Percentiles rank a stretch among this genome's conserved stretches.
Evolutionary conservation across 2,888 invertebrate genomes (phyloP).

Genomic region (Gari tellinella): DNA sequence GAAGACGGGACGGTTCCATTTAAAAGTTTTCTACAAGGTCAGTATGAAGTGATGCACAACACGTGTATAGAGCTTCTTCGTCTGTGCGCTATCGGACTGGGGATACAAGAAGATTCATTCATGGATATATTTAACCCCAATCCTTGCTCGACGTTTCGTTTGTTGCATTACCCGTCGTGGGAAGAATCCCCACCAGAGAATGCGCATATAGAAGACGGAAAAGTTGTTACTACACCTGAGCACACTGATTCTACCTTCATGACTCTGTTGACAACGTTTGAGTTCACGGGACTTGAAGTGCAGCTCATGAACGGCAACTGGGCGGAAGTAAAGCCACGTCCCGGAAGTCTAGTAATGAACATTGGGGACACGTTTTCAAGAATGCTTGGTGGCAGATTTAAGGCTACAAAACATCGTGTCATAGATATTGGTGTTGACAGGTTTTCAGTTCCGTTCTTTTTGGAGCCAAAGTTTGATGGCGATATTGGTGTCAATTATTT

Average conservation of each 20-base stretch:
- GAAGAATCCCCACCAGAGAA: slow-evolving; percentile 42
- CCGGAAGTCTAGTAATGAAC: slow-evolving; percentile 65
- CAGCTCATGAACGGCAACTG: slow-evolving; percentile 48
- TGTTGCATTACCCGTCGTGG: slow-evolving; percentile 69
- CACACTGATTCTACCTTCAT: slow-evolving; percentile 65
- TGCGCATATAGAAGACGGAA: slow-evolving; percentile 56
- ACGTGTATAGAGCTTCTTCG: slow-evolving; percentile 64
- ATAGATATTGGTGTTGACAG: slow-evolving; percentile 59
- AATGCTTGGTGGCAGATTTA: slow-evolving; percentile 62
- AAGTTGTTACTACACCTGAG: slow-evolving; percentile 60
- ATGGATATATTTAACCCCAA: slow-evolving; percentile 58
- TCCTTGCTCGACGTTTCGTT: slow-evolving; percentile 66
- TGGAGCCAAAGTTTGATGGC: slow-evolving; percentile 60
- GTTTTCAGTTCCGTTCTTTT: slow-evolving; percentile 66
- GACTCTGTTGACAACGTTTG: slow-evolving; percentile 58
- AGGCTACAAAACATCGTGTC: slow-evolving; percentile 65
- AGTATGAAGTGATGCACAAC: slow-evolving; percentile 56
- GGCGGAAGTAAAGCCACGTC: slow-evolving; percentile 57
- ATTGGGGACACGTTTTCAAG: slow-evolving; percentile 66
- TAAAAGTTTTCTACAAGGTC: slow-evolving; percentile 45
- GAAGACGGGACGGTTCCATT: slow-evolving; percentile 61
- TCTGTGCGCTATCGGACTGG: slow-evolving; percentile 59
- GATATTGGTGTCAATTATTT: slow-evolving; percentile 57
- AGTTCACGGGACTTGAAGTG: slow-evolving; percentile 62
- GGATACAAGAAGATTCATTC: slow-evolving; percentile 65